Evolutionary conservation across 2,797 vertebrate species (phyloP).

Genomic region (Heteromormyrus szaboi): DNA sequence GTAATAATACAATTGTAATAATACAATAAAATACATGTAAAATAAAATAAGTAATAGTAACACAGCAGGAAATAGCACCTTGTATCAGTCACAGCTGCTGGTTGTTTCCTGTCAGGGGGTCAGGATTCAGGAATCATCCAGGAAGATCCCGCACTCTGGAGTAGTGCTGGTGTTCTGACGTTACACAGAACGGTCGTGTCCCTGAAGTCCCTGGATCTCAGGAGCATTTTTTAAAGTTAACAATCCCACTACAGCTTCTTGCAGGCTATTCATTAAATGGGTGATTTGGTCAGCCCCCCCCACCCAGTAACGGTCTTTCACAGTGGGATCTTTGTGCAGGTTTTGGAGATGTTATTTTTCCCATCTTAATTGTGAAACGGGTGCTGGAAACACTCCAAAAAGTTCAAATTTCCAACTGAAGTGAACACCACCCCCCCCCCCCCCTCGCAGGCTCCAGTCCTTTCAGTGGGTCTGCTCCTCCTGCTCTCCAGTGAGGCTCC

Average conservation of each 20-base stretch:
- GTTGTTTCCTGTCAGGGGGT: neutral
- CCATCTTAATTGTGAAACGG: slow-evolving; percentile 14
- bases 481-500: no score
- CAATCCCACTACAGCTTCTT: slow-evolving; percentile 25
- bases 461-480: no score
- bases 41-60: neutral
- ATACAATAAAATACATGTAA: neutral
- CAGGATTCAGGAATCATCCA: neutral
- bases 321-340: slow-evolving; percentile 24
- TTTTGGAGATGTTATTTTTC: neutral
- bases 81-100: neutral
- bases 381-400: slow-evolving; percentile 7
- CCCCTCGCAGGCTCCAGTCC: no score
- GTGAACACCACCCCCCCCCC: neutral
- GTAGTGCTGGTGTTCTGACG: neutral
- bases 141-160: neutral
- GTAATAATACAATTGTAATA: no score
- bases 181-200: neutral
- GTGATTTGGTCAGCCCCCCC: slow-evolving; percentile 45
- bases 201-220: slow-evolving; percentile 6
- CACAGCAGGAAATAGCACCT: neutral
- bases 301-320: slow-evolving; percentile 36
- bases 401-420: slow-evolving; percentile 20
- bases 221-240: slow-evolving; percentile 29
- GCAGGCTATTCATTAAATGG: slow-evolving; percentile 32